Percentiles rank a stretch among this genome's conserved stretches.
Evolutionary conservation across 2,888 invertebrate species (phyloP).

Genomic region (Drosophila robusta): DNA sequence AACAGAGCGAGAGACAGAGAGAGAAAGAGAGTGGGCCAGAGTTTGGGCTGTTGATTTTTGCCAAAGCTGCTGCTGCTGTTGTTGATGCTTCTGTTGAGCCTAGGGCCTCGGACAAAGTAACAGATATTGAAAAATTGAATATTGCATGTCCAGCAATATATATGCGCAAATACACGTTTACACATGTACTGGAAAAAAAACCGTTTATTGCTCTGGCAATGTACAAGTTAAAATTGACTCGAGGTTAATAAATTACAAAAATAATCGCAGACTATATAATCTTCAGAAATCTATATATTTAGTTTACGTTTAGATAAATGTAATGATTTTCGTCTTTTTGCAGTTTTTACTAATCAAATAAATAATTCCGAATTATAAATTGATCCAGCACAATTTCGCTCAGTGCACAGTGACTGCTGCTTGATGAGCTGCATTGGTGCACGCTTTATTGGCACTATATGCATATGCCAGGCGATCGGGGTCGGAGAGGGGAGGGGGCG

Average conservation of each 20-base stretch:
- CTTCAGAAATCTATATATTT: no score
- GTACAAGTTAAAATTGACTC: no score
- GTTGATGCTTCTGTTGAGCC: slow-evolving; percentile 40
- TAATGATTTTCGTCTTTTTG: no score
- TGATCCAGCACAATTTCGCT: not conserved
- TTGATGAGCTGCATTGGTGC: slow-evolving; percentile 59
- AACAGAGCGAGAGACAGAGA: not conserved
- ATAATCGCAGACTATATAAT: no score
- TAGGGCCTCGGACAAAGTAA: slow-evolving; percentile 53
- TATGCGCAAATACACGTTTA: slow-evolving; percentile 19
- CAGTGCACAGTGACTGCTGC: slow-evolving; percentile 38
- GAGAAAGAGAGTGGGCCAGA: slow-evolving; percentile 4
- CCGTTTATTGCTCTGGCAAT: no score
- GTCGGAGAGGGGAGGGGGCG: not conserved
- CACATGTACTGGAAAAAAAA: slow-evolving; percentile 31
- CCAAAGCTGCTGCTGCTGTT: slow-evolving; percentile 58
- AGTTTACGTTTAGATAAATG: not conserved
- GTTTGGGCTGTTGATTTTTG: slow-evolving; percentile 69
- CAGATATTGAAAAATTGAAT: slow-evolving; percentile 81
- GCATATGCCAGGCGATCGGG: slow-evolving; percentile 28
- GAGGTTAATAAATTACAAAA: no score
- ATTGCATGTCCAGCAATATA: slow-evolving; percentile 62
- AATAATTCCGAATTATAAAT: no score
- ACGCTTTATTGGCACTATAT: slow-evolving; percentile 71
- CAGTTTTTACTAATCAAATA: no score